Evolutionary conservation across 2,888 invertebrate species (phyloP).

Genomic region (Isoperla grammatica): DNA sequence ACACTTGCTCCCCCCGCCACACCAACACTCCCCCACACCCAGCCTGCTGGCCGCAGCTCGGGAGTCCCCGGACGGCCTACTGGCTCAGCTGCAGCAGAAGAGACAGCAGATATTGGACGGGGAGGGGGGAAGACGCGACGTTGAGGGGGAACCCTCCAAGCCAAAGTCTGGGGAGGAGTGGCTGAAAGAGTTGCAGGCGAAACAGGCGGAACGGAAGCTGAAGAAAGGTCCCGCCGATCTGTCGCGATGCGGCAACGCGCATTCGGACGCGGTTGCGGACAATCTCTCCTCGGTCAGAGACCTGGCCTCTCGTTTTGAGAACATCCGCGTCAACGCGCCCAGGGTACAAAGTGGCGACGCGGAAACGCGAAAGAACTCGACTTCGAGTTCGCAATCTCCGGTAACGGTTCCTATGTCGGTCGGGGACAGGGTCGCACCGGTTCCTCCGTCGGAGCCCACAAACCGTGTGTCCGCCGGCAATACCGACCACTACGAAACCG

Average conservation of each 20-base stretch:
- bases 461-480: too few relatives aligned
- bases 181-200: slow-evolving; percentile 73
- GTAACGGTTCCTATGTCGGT: not conserved
- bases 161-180: slow-evolving; percentile 54
- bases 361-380: too few relatives aligned
- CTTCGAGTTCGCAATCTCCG: not conserved
- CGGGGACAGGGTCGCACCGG: too few relatives aligned
- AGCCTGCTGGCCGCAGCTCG: slow-evolving; percentile 26
- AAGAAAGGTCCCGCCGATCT: slow-evolving; percentile 38
- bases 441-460: too few relatives aligned
- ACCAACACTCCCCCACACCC: slow-evolving; percentile 21
- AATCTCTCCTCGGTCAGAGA: slow-evolving; percentile 60
- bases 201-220: slow-evolving; percentile 56
- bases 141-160: slow-evolving; percentile 39
- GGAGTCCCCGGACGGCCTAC: slow-evolving; percentile 42
- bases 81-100: slow-evolving; percentile 60
- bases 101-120: slow-evolving; percentile 55
- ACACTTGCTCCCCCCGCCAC: slow-evolving; percentile 38
- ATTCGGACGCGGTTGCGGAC: slow-evolving; percentile 34
- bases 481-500: too few relatives aligned
- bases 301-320: slow-evolving; percentile 76
- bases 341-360: too few relatives aligned
- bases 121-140: slow-evolving; percentile 42
- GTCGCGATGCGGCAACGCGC: slow-evolving; percentile 34
- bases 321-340: slow-evolving; percentile 29